A percentile compares a stretch with the other conserved stretches of the same genome.
These are phyloP conservation scores for Tenodera sinensis DNA, from an alignment of 2,888 invertebrate genomes.

Conservation along the genomic window DNA sequence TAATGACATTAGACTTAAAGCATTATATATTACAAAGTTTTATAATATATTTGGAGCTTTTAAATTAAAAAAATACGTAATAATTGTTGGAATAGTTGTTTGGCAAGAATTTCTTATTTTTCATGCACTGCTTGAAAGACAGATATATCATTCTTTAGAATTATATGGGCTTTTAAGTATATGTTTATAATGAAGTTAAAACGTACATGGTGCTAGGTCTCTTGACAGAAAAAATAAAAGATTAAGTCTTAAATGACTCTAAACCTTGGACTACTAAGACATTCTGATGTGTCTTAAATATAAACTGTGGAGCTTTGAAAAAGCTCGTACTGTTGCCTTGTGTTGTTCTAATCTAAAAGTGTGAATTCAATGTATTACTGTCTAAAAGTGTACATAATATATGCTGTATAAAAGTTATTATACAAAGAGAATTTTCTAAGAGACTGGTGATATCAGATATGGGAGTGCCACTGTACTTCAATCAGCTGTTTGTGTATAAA, in stretches of 20 bases:
- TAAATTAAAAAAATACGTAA: constrained; percentile 19
- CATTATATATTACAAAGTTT: constrained; percentile 28
- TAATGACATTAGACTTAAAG: constrained; percentile 20
- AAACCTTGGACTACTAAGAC: constrained; percentile 21
- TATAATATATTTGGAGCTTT: constrained; percentile 28
- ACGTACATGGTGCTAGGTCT: constrained; percentile 30
- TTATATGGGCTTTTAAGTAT: constrained; percentile 20
- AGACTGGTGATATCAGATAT: constrained; percentile 27
- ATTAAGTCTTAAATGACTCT: constrained; percentile 25
- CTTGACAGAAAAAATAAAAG: constrained; percentile 22
- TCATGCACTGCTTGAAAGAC: constrained; percentile 25
- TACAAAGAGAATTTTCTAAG: constrained; percentile 18
- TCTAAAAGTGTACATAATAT: constrained; percentile 29
- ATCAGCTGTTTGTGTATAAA: constrained; percentile 8
- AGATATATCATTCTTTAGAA: constrained; percentile 15
- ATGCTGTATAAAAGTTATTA: constrained; percentile 24
- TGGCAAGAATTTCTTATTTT: constrained; percentile 23
- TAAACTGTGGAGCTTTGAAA: constrained; percentile 26
- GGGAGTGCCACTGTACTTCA: constrained; percentile 24
- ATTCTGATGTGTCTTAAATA: constrained; percentile 22
- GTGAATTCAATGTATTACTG: constrained; percentile 29
- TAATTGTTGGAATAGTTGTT: constrained; percentile 22
- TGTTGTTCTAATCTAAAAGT: constrained; percentile 29
- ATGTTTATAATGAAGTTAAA: constrained; percentile 8
- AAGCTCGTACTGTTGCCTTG: constrained; percentile 32